Base-by-base conservation (phyloP, 2,888 invertebrate genomes). In the Stenodema calcarata region DNA sequence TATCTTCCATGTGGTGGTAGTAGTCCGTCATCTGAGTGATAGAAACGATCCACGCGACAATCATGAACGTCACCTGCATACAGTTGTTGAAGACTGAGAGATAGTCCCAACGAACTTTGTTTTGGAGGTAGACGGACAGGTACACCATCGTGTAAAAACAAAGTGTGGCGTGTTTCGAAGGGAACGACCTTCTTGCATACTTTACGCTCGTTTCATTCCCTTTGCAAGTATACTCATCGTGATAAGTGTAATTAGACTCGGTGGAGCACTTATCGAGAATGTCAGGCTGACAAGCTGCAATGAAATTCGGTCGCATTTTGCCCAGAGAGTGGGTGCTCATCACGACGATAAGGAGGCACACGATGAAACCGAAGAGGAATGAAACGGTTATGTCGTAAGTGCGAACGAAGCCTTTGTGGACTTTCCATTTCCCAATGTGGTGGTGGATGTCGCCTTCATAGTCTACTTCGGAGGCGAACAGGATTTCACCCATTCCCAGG, bases 141-240 rank as follows among this genome's bases (percentile, higher is more conserved):
- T 84, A 84, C 1, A 84, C 84, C 84, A 84, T 84, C 0, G 84
- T 41, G 75, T 75, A 84, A 41, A 76, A 75, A 14, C 47, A 75
- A 16, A 76, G 18, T 7, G 75, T 75, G 11, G 84, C 47, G 47
- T 84, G 84, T 28, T 76, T 76, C 6, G 84, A 84, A 1, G 84
- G 84, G 30, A 84, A 84, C 3, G 75, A 75, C 27, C n/a, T 6
- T 3, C 84, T 42, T 7, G 82, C 30, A 18, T 82, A 69, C 3
- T 42, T 16, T n/a, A 41, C 75, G 0, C n/a, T 28, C 3, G 11
- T 0, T 30, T 75, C 23, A 0, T 18, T 12, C n/a, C 18, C 12
- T 28, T 16, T 42, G 85, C 85, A 85, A 27, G 27, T 41, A 35
- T 76, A 85, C 9, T 85, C 41, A 44, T 30, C 30, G 35, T 35